Base-by-base conservation (phyloP, 2,113 vertebrate genomes). In the Lasiurus borealis region DNA sequence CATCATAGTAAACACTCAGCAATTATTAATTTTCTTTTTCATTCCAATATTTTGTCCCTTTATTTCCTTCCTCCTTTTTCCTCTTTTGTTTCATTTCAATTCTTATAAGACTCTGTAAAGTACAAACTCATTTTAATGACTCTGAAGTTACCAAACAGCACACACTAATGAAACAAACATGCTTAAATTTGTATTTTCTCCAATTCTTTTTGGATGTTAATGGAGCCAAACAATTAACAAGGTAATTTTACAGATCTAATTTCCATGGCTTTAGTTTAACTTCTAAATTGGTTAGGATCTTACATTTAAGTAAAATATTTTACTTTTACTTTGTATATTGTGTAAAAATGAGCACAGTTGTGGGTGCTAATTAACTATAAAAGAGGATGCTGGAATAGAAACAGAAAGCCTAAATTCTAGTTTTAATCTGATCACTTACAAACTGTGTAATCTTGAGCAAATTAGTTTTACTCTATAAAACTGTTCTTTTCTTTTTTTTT, bases 241-340 rank as follows among this genome's bases (percentile, higher is more conserved):
- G 76, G 19, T 19, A 68, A 29, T 90, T 94, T 80, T 54, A 64
- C 50, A 95, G 77, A 83, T 82, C 36, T 77, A 75, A 86, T 93
- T 80, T 50, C 76, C 6, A 40, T 87, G 5, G 5, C 11, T 88
- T 83, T 64, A 54, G 62, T 36, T 11, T 71, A 64, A 91, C 40
- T 52, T 71, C 3, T 21, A 92, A 88, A 90, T 5, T 46, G 80
- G 27, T 36, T 93, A 66, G 11, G 11, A 36, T 6, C 25, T 89
- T 57, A 46, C 57, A 21, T 69, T 46, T 95, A 78, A 91, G 36
- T 87, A 40, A 82, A 91, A 93, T 36, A 52, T 46, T 90, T 84
- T 57, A 44, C 36, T 83, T 75, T 76, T 76, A 73, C 57, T 92
- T 88, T 69, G 10, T 13, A n/a, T 31, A 52, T 71, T 81, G 7